Evolutionary conservation across 2,113 vertebrate species (phyloP).

Genomic region (Pomatorhinus ruficollis): DNA sequence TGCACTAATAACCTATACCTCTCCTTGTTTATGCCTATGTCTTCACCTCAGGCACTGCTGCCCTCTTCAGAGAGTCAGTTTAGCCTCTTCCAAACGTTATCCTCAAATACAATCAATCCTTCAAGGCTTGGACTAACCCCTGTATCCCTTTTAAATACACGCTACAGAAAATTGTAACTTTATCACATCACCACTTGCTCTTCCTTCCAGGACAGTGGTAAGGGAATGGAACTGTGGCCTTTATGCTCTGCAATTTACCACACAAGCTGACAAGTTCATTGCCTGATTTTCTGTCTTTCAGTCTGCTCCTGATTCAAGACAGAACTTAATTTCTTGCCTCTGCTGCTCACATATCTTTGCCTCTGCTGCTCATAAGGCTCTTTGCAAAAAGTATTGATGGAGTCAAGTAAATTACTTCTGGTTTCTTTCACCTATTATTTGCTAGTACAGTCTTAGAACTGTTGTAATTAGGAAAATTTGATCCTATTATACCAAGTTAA

Average conservation of each 20-base stretch:
- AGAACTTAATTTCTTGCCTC: not conserved
- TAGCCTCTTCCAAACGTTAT: not conserved
- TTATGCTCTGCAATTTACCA: not conserved
- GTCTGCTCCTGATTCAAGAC: not conserved
- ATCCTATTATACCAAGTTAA: slow-evolving; percentile 25
- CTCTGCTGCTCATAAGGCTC: not conserved
- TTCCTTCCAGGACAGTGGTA: not conserved
- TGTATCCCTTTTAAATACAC: not conserved
- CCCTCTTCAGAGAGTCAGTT: not conserved
- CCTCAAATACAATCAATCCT: not conserved
- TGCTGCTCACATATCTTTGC: not conserved
- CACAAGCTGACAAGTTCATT: not conserved
- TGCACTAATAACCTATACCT: not conserved
- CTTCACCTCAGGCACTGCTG: not conserved
- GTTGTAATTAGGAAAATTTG: not conserved
- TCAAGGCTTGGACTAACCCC: not conserved
- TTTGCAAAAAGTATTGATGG: not conserved
- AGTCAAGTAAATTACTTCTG: slow-evolving; percentile 19
- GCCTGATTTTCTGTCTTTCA: not conserved
- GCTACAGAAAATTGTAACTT: not conserved
- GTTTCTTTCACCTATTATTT: slow-evolving; percentile 28
- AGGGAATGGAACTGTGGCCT: not conserved
- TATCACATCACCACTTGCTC: not conserved
- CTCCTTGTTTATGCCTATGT: accelerated
- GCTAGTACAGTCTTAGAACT: not conserved